These are phyloP conservation scores for Macquaria australasica DNA, from an alignment of 2,113 vertebrate species.

Conservation along the genomic window DNA sequence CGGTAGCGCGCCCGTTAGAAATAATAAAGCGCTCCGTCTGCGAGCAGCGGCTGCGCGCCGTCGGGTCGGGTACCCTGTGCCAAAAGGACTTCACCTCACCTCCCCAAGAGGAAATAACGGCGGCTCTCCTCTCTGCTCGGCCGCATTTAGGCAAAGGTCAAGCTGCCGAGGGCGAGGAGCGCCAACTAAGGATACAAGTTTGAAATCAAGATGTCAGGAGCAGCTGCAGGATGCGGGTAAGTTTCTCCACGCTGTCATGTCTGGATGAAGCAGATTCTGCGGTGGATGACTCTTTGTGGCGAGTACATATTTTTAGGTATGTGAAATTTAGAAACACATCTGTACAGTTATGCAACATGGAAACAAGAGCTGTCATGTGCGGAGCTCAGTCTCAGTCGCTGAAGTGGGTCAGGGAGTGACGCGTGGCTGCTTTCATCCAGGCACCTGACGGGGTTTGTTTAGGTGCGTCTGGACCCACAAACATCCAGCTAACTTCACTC, in stretches of 20 bases:
- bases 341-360: slow-evolving; percentile 34
- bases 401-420: slow-evolving; percentile 44
- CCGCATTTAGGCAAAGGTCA: slow-evolving; percentile 30
- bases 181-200: slow-evolving; percentile 35
- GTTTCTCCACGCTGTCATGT: slow-evolving; percentile 38
- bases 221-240: slow-evolving; percentile 65
- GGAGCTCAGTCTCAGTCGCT: background rate
- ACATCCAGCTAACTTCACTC: background rate
- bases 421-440: slow-evolving; percentile 28
- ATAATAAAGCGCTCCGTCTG: slow-evolving; percentile 42
- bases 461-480: slow-evolving; percentile 15
- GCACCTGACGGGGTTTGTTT: slow-evolving; percentile 46
- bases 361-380: background rate
- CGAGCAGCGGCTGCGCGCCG: slow-evolving; percentile 53
- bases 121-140: slow-evolving; percentile 14
- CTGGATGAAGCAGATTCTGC: background rate
- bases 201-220: slow-evolving; percentile 43
- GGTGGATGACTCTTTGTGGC: too few relatives aligned
- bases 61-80: slow-evolving; percentile 58
- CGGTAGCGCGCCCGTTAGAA: slow-evolving; percentile 43
- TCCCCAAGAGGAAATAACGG: slow-evolving; percentile 35
- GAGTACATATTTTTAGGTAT: background rate
- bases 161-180: slow-evolving; percentile 21
- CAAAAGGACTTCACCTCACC: slow-evolving; percentile 64
- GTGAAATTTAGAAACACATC: background rate